These are phyloP conservation scores for Aegypius monachus DNA, from an alignment of 2,113 vertebrate species.

Conservation along the genomic window DNA sequence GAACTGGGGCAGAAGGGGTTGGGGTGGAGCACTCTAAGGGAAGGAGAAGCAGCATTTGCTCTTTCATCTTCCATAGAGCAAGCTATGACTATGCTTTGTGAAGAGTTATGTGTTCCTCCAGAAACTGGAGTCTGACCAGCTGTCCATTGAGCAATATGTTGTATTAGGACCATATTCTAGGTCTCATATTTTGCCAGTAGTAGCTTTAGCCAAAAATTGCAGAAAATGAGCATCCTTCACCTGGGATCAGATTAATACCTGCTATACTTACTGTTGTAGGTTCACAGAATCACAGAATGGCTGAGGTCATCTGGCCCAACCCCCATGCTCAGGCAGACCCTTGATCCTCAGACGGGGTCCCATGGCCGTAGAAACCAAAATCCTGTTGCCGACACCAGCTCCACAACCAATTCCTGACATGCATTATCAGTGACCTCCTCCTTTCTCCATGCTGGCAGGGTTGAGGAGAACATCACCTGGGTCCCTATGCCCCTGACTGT, in stretches of 20 bases:
- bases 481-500: too few species aligned
- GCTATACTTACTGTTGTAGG: not conserved
- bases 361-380: not conserved
- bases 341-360: not conserved
- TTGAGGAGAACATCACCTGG: not conserved
- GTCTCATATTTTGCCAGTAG: not conserved
- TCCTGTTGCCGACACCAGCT: not conserved
- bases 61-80: not conserved
- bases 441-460: not conserved
- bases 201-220: not conserved
- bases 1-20: not conserved
- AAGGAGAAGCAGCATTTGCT: not conserved
- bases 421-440: not conserved
- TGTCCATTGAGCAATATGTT: not conserved
- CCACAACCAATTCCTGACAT: not conserved
- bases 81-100: not conserved
- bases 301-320: not conserved
- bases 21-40: accelerated
- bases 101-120: not conserved
- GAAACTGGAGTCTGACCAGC: not conserved
- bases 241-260: not conserved
- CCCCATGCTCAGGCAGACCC: accelerated
- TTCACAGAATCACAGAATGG: not conserved
- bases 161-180: not conserved
- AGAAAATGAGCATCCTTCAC: not conserved